Base-by-base conservation (phyloP, 1,140 invertebrate species). In the Panulirus ornatus region DNA sequence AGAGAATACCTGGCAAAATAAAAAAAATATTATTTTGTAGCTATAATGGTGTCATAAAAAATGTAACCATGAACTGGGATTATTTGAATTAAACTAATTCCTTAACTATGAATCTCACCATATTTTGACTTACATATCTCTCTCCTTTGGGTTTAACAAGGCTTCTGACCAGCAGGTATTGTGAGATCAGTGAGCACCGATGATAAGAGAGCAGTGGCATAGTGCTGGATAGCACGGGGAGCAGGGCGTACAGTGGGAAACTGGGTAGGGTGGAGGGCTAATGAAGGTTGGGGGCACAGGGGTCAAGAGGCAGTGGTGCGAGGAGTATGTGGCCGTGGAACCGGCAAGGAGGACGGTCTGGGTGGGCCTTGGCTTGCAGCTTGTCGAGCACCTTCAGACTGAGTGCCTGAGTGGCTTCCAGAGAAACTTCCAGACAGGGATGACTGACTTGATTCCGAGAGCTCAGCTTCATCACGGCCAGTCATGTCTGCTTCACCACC, bases 371-470 rank as follows among this genome's bases (percentile, higher is more conserved):
- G 44, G 22, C 11, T 16, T n/a, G 40, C 63, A 42, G 44, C 70
- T 36, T 87, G 75, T 36, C 87, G 51, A 30, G 66, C 81, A 36
- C 87, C 79, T 34, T 71, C 83, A 47, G 73, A 84, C 5, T 85
- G 82, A 40, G 66, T 84, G 6, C 84, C 88, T n/a, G 89, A 81
- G 40, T 85, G 85, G 34, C 91, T 90, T 42, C 91, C 89, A 5
- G 91, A 92, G 2, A 89, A 66, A 71, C 91, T 92, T 6, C 88
- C 86, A 16, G 91, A 88, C 0, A 90, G 83, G n/a, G 91, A 92
- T 38, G 89, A 88, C 63, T 92, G 91, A 54, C 91, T 92, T 11
- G 90, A 92, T 70, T 92, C 91, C 2, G 91, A 92, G 40, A 91
- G 66, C 40, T 92, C 91, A 5, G 79, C 91, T 27, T 85, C 91